Evolutionary conservation across 2,888 invertebrate species (phyloP), one percentile per base, ranked within the genome.

Genomic region (Thera obeliscata): DNA sequence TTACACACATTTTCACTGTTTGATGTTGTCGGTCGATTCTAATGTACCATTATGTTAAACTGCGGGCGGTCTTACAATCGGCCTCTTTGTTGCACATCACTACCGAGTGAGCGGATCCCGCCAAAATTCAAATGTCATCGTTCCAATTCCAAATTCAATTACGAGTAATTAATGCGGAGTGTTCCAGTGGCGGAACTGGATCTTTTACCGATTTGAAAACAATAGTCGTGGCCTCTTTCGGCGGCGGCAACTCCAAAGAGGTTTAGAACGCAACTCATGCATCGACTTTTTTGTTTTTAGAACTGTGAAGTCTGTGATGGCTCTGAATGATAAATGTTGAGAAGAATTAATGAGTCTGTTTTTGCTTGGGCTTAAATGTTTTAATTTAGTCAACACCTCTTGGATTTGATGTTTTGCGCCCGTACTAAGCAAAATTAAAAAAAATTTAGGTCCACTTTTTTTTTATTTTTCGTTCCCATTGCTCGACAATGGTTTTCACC

Each of bases 91-190:
- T 80, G 90, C 87, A 85, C 90, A 89, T 91, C 92, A 91, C 93
- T 93, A 88, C 87, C 80, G 86, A 83, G 83, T 78, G 85, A 84
- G 79, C 85, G 84, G 80, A 82, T 87, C 87, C 88, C 90, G 91
- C 89, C 86, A 94, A 94, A 95, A 94, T 87, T 90, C 90, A 92
- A 94, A 93, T 94, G 94, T 95, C 95, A 95, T 95, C 94, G 91
- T 94, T 90, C 94, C 94, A 95, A 95, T 95, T 94, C 94, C 93
- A 95, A 95, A 94, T 94, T 94, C 94, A 95, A 95, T 94, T 94
- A 94, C 90, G 84, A 91, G 94, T 94, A 95, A 95, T 95, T 95
- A 95, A 94, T 91, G 87, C 89, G 87, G 85, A 81, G 87, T 86
- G 87, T 84, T 87, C 65, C 89, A 87, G 88, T 89, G 88, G 89